Evolutionary conservation across 1,140 invertebrate species (phyloP), one percentile per base, ranked within the genome.

Genomic region (Aphidius gifuensis): DNA sequence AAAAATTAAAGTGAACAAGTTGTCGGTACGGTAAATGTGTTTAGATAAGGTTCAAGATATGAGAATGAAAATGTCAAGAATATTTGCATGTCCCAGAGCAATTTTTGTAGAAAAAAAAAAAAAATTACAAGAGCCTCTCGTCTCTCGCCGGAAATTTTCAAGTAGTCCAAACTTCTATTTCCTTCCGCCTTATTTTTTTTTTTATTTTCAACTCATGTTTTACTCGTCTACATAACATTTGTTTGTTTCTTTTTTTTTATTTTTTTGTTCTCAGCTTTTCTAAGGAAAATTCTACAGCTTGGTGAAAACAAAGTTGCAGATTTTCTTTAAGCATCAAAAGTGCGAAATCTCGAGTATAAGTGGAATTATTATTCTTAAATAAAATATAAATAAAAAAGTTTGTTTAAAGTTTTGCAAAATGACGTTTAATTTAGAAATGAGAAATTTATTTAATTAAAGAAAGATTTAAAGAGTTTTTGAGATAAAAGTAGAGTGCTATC

Each of bases 11-110:
- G 23, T 9, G 43, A 54, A 40, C 51, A 38, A 56, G 53, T 46
- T 38, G 7, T 46, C 6, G 11, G 48, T 9, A 46, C 23, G 39
- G 45, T 16, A 55, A 48, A 43, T 44, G 40, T 48, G 60, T 56
- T 43, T 51, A 55, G 60, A 61, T 61, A 61, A 61, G 51, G 51
- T 21, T 1, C 2, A 21, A 60, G 60, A 61, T 55, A 56, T 61
- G 53, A 44, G 21, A 56, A 61, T 61, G 44, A 55, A 56, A 61
- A 38, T 61, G 44, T 50, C n/a, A 40, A 32, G 9, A 43, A 39
- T 40, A 55, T 61, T 61, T 61, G 60, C 60, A 61, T 61, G 44
- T 11, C 45, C 51, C 9, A 42, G 4, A 46, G 43, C 21, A 53
- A 54, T 54, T 54, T 46, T 40, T 11, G 9, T 23, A 23, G 32